Base-by-base conservation (phyloP, 1,140 invertebrate species). In the Philaenus spumarius region DNA sequence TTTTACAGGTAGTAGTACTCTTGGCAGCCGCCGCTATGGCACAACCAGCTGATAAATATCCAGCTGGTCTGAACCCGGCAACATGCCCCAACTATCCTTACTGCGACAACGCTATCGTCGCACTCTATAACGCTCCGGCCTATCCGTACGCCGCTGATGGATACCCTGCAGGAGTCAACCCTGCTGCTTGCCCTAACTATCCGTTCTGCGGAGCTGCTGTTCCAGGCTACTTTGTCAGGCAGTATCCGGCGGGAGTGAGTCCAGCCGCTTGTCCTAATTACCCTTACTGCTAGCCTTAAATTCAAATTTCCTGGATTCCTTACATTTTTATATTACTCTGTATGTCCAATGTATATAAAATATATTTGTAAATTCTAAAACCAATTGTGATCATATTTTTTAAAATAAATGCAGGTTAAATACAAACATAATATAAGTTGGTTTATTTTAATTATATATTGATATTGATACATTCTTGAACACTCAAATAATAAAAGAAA, bases 21-120 rank as follows among this genome's bases (percentile, higher is more conserved):
- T 4, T 30, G 26, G 26, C 26, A 4, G 26, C 26, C 26, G 26
- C 26, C 26, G 26, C 26, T 30, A 30, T 30, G 26, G 3, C 26
- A 30, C 63, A 70, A 17, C 69, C 71, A 52, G 55, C 71, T 24
- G 71, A 71, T 24, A 72, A 72, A 58, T 77, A 77, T 63, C 78
- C 78, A 4, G 78, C 78, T 37, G 75, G 74, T 62, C 73, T 81
- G 55, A 73, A 73, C 60, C 69, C 78, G 1, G 72, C 77, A 6
- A 68, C 73, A 34, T 81, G 78, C 69, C 78, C 78, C 59, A 81
- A 80, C 74, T 80, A 80, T 68, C 78, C 79, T 1, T 81, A 76
- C 75, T 80, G 78, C 64, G 72, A 22, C 4, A 14, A 3, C 39
- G 12, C 45, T 14, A 3, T 17, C 17, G 4, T 14, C 12, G 39